A percentile compares a stretch with the other conserved stretches of the same genome.
Conservation (phyloP, 2,113 vertebrate genomes). For the Thalassarche chlororhynchos region DNA sequence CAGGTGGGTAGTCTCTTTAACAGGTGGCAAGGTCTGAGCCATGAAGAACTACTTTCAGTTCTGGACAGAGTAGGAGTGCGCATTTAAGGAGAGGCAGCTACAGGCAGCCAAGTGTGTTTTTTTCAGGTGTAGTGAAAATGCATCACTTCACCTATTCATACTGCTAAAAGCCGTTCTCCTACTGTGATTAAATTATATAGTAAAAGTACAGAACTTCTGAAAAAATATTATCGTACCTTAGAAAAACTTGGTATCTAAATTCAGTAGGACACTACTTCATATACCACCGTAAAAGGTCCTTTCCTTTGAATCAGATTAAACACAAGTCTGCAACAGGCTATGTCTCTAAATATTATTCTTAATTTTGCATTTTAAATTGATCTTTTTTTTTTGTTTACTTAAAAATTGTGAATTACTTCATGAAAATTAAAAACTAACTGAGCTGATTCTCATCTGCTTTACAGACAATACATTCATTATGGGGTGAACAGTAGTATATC, state of each 20-base stretch:
- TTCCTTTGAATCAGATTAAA: background rate
- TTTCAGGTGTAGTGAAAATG: background rate
- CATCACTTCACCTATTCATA: background rate
- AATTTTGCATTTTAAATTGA: background rate
- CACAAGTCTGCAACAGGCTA: background rate
- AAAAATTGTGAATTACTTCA: background rate
- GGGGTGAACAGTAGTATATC: background rate
- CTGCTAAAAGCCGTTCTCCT: background rate
- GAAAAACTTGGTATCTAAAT: background rate
- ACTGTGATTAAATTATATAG: background rate
- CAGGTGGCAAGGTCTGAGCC: background rate
- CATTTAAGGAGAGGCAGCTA: background rate
- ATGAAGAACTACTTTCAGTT: background rate
- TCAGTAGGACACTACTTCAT: background rate
- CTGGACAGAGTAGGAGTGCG: background rate
- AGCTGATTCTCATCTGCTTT: background rate
- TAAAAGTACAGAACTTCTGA: background rate
- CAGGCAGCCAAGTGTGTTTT: background rate
- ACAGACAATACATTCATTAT: background rate
- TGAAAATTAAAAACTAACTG: background rate
- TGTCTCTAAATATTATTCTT: background rate
- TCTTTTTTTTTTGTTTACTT: background rate
- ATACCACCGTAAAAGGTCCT: background rate
- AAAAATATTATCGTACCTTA: background rate
- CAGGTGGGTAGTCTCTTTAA: background rate